Evolutionary conservation across 2,888 invertebrate species (phyloP).

Genomic region (Leptopilina syphax): DNA sequence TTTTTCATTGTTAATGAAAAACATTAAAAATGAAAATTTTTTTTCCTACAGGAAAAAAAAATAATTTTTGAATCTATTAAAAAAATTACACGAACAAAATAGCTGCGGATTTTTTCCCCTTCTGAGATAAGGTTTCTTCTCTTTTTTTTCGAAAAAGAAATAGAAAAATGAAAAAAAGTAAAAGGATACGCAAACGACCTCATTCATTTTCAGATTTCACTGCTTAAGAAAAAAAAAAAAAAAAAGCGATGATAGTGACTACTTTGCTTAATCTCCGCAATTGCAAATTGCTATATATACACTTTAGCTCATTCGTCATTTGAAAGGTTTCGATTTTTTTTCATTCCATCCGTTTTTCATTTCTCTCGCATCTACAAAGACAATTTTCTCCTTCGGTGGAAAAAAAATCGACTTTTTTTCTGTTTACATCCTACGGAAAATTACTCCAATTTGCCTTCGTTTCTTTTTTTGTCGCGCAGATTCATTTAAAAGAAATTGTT

Average conservation of each 20-base stretch:
- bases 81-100: too few species aligned
- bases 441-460: too few species aligned
- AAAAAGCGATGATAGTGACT: not conserved
- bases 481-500: too few species aligned
- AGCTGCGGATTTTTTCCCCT: not conserved
- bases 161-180: conserved; percentile 22
- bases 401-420: too few species aligned
- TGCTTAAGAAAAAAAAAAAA: not conserved
- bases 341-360: not conserved
- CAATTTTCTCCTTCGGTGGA: not conserved
- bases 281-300: not conserved
- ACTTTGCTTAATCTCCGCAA: conserved; percentile 5
- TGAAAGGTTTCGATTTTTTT: not conserved
- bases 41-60: too few species aligned
- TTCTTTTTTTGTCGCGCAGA: too few species aligned
- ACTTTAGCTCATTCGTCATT: not conserved
- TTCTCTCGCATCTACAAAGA: not conserved
- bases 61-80: too few species aligned
- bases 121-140: not conserved
- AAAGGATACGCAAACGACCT: not conserved
- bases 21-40: too few species aligned
- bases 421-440: too few species aligned
- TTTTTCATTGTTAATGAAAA: too few species aligned
- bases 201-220: conserved; percentile 25
- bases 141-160: not conserved